Percentiles rank a stretch among this genome's conserved stretches.
Conservation (phyloP, 2,888 invertebrate species). For the Drosophila mulleri region DNA sequence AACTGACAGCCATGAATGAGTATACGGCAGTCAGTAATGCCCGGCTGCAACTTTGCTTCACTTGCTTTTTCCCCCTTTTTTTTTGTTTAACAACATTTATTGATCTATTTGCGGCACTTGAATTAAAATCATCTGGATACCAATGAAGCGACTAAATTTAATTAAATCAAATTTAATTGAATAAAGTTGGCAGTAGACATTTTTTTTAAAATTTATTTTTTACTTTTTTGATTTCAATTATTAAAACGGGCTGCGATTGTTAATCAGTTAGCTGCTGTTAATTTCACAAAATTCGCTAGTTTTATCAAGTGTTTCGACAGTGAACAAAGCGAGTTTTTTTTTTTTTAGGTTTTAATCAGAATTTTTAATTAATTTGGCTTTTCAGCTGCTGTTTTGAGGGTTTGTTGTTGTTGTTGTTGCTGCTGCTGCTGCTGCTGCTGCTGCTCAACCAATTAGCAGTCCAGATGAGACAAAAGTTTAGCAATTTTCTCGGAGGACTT, state of each 20-base stretch:
- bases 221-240: slow-evolving; percentile 15
- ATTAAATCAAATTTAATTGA: slow-evolving; percentile 42
- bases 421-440: slow-evolving; percentile 10
- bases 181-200: slow-evolving; percentile 5
- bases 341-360: slow-evolving; percentile 11
- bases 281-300: not conserved
- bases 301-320: slow-evolving; percentile 6
- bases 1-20: no score
- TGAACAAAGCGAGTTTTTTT: slow-evolving; percentile 25
- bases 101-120: slow-evolving; percentile 1
- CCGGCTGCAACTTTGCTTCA: no score
- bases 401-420: slow-evolving; percentile 9
- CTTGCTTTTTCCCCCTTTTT: not conserved
- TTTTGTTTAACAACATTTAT: not conserved
- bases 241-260: slow-evolving; percentile 21
- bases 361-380: slow-evolving; percentile 9
- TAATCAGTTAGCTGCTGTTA: slow-evolving; percentile 14
- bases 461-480: slow-evolving; percentile 25
- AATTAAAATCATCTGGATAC: slow-evolving; percentile 18
- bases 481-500: slow-evolving; percentile 35
- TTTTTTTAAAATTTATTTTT: not conserved
- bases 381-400: slow-evolving; percentile 6
- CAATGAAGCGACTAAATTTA: slow-evolving; percentile 33
- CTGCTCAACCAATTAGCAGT: slow-evolving; percentile 40
- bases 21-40: no score